Conservation (phyloP, 2,888 invertebrate genomes). For the Oxycera nigricornis region DNA sequence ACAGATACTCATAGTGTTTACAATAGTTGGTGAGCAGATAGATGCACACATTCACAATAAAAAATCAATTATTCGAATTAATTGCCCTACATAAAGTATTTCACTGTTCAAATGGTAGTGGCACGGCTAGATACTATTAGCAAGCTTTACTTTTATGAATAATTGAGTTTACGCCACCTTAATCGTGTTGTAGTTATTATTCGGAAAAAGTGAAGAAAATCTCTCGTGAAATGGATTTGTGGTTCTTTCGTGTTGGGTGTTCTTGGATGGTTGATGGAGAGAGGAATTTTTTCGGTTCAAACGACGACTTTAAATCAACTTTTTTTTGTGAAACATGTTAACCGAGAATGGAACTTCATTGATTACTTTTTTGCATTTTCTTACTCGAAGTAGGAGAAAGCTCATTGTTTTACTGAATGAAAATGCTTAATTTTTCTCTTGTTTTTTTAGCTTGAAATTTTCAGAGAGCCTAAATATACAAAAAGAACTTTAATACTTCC, state of each 20-base stretch:
- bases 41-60: not conserved
- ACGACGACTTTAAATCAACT: no score
- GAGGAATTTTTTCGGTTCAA: no score
- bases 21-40: not conserved
- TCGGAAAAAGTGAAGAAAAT: not conserved
- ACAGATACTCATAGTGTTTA: not conserved
- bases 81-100: slow-evolving; percentile 41
- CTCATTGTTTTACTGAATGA: no score
- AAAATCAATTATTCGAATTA: slow-evolving; percentile 44
- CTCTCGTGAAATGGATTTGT: not conserved
- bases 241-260: not conserved
- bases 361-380: no score
- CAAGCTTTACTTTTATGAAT: slow-evolving; percentile 24
- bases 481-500: no score
- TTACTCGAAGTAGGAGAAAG: no score
- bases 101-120: not conserved
- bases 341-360: no score
- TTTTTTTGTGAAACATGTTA: no score
- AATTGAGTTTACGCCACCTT: slow-evolving; percentile 17
- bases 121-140: not conserved
- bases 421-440: no score
- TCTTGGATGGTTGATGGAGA: no score
- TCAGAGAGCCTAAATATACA: no score
- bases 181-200: not conserved
- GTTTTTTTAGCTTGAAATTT: no score